Conservation (phyloP, 2,113 vertebrate genomes). For the Enhydra lutris region DNA sequence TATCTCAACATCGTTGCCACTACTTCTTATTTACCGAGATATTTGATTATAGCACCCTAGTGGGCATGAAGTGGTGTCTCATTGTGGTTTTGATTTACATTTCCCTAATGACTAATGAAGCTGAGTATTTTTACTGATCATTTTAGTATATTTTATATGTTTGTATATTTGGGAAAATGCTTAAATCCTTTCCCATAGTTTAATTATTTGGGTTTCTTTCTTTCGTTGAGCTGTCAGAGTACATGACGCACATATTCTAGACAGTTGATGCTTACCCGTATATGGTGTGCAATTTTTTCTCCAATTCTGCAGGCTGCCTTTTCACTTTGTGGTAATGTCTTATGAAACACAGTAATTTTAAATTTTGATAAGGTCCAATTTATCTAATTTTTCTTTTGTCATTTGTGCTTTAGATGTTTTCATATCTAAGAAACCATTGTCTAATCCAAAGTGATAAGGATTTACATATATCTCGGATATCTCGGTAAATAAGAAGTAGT, state of each 20-base stretch:
- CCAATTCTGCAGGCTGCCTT: neutral
- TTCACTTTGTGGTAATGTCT: neutral
- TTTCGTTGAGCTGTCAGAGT: neutral
- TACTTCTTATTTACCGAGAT: neutral
- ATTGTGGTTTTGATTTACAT: neutral
- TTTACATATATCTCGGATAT: too few relatives aligned
- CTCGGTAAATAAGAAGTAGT: too few relatives aligned
- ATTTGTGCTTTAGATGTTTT: neutral
- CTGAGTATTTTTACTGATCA: neutral
- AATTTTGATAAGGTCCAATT: neutral
- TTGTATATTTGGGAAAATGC: neutral
- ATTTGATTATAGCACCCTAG: neutral
- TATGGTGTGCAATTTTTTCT: neutral
- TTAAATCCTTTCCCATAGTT: neutral
- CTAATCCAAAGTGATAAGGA: neutral
- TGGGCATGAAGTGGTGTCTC: neutral
- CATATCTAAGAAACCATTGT: neutral
- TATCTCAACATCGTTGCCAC: neutral
- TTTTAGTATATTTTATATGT: neutral
- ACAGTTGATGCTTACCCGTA: neutral
- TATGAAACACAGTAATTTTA: neutral
- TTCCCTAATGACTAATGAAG: neutral
- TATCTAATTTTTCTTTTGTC: neutral
- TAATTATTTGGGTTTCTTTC: neutral
- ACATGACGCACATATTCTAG: neutral